These are phyloP conservation scores for Amiota communis DNA, from an alignment of 2,888 invertebrate genomes.

Conservation along the genomic window DNA sequence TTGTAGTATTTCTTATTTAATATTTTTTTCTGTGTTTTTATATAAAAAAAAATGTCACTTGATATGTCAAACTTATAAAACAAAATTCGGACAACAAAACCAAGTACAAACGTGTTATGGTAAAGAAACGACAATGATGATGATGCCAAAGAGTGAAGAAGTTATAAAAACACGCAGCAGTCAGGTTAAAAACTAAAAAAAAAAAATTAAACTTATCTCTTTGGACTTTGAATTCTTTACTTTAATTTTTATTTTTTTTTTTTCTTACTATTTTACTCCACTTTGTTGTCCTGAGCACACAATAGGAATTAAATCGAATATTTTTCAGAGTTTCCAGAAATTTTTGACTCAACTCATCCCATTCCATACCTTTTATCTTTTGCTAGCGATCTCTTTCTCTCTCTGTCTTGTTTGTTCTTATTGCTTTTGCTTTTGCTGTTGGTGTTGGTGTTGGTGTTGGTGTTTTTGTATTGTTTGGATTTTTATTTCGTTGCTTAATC, in stretches of 20 bases:
- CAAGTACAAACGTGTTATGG: constrained; percentile 32
- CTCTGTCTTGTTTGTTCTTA: not conserved
- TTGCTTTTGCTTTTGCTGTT: too few relatives aligned
- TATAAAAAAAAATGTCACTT: constrained; percentile 56
- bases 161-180: not conserved
- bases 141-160: too few relatives aligned
- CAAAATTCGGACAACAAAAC: constrained; percentile 54
- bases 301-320: not conserved
- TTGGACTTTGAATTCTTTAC: constrained; percentile 40
- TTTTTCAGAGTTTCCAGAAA: not conserved
- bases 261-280: not conserved
- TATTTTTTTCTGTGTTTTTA: not conserved
- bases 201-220: constrained; percentile 63
- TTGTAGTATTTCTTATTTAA: not conserved
- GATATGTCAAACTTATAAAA: constrained; percentile 67
- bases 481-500: constrained; percentile 51
- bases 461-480: constrained; percentile 26
- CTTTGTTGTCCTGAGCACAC: not conserved
- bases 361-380: not conserved
- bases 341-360: not conserved
- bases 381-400: too few relatives aligned
- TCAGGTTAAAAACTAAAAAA: constrained; percentile 33
- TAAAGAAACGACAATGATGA: not conserved
- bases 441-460: too few relatives aligned
- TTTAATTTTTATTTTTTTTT: too few relatives aligned